Percentiles rank a stretch among this genome's conserved stretches.
These are phyloP conservation scores for Heliconius aoede DNA, from an alignment of 2,888 invertebrate species.

Conservation along the genomic window DNA sequence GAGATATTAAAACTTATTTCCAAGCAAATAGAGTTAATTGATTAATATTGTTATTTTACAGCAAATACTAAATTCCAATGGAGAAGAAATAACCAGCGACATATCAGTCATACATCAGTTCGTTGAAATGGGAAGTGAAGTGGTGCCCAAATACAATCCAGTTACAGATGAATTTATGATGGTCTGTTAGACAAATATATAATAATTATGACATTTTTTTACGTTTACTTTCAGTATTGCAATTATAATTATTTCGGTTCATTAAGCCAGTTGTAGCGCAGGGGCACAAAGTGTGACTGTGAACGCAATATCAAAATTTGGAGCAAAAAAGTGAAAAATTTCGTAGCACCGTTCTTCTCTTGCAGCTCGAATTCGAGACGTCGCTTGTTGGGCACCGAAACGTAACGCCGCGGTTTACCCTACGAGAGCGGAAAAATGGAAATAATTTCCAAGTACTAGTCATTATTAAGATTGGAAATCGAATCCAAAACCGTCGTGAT, in stretches of 20 bases:
- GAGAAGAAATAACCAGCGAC: slow-evolving; percentile 85
- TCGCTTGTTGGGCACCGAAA: not conserved
- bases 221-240: no score
- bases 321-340: no score
- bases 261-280: no score
- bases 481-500: no score
- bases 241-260: no score
- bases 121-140: slow-evolving; percentile 88
- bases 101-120: slow-evolving; percentile 88
- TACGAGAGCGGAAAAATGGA: no score
- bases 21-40: not conserved
- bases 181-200: slow-evolving; percentile 45
- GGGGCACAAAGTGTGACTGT: no score
- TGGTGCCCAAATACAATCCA: slow-evolving; percentile 72
- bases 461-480: no score
- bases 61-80: slow-evolving; percentile 80
- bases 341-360: not conserved
- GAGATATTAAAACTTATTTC: no score
- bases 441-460: no score
- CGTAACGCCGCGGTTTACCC: not conserved
- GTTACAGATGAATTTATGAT: slow-evolving; percentile 56
- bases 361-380: not conserved
- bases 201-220: not conserved
- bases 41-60: slow-evolving; percentile 59
- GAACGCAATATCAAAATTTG: no score